Evolutionary conservation across 64 coral and sea anemone genomes (phyloP).

Genomic region (Astreopora myriophthalma): DNA sequence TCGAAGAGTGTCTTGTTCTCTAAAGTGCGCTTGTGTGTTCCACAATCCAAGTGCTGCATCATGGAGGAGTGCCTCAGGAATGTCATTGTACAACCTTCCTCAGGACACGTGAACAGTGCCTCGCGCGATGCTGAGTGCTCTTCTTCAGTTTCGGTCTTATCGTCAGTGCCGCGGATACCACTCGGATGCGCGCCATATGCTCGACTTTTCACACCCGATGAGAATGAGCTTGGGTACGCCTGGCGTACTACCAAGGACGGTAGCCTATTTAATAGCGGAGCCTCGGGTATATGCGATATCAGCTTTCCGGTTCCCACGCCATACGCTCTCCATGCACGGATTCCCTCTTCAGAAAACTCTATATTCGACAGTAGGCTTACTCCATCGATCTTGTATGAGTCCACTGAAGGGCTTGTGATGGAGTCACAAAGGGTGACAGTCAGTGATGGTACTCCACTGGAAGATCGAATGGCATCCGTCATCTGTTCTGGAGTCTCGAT

Average conservation of each 20-base stretch:
- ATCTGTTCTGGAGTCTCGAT: slow-evolving; percentile 36
- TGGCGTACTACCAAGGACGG: background rate
- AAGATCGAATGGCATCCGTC: slow-evolving; percentile 13
- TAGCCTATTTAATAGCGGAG: background rate
- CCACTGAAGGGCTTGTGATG: background rate
- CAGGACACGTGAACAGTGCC: slow-evolving; percentile 25
- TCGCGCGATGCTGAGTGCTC: background rate
- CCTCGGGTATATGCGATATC: background rate
- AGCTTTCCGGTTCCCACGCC: background rate
- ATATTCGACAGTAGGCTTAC: background rate
- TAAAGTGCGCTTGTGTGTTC: slow-evolving; percentile 15
- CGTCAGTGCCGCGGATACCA: background rate
- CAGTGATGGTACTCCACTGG: background rate
- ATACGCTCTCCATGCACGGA: slow-evolving; percentile 40
- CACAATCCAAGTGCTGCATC: slow-evolving; percentile 48
- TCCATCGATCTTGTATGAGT: background rate
- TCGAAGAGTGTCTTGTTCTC: background rate
- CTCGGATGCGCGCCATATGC: background rate
- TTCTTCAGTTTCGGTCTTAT: background rate
- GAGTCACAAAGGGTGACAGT: slow-evolving; percentile 31
- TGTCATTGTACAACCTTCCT: slow-evolving; percentile 26
- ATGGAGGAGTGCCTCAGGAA: slow-evolving; percentile 53
- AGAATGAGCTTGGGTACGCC: slow-evolving; percentile 6
- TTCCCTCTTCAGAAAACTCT: background rate
- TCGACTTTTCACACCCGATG: background rate